Conservation (phyloP, 2,113 vertebrate genomes). For the Pteropus alecto region DNA sequence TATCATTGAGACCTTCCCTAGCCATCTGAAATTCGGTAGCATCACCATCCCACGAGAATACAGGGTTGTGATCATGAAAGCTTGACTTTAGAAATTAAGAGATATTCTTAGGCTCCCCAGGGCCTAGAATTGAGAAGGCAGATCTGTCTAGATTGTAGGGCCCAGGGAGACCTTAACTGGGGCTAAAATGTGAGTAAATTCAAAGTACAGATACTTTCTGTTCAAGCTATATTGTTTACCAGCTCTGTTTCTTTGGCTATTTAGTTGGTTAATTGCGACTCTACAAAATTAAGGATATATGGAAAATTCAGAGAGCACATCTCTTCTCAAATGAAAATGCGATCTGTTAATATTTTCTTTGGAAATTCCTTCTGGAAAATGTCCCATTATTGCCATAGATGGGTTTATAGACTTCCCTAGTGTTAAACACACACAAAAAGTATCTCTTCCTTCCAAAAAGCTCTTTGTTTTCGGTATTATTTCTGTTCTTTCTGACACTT, state of each 20-base stretch:
- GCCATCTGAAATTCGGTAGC: background rate
- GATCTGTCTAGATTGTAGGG: background rate
- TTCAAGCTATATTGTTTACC: background rate
- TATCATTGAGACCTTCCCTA: background rate
- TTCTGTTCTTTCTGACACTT: background rate
- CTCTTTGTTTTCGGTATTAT: background rate
- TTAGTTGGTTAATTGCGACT: background rate
- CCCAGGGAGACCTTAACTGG: background rate
- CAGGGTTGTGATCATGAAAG: background rate
- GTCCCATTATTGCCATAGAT: background rate
- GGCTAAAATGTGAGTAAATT: background rate
- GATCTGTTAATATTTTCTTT: background rate
- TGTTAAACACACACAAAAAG: background rate
- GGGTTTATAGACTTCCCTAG: background rate
- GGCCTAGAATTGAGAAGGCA: background rate
- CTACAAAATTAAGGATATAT: background rate
- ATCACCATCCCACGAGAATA: background rate
- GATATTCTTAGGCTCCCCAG: background rate
- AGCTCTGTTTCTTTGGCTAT: background rate
- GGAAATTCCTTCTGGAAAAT: background rate
- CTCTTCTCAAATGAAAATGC: constrained; percentile 22
- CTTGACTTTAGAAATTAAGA: background rate
- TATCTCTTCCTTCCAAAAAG: background rate
- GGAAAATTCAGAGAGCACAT: constrained; percentile 10
- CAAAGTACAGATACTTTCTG: background rate